phyloP scores from a whole-genome alignment of 2,888 invertebrate species.

The Nyleta sp. region DNA sequence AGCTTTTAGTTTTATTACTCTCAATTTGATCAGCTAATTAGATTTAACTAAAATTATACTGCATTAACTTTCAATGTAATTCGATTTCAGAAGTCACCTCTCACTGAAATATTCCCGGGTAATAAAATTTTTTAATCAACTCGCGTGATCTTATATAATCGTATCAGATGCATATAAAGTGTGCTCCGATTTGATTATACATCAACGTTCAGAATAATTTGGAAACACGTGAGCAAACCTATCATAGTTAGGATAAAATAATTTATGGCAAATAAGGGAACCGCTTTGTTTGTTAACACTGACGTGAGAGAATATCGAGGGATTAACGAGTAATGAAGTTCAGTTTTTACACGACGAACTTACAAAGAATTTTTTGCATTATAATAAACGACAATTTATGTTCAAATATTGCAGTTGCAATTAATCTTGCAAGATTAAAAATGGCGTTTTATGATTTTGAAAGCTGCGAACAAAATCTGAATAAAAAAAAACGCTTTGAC shows the following conservation, averaged over 20 bases:
- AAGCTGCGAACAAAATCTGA: slow-evolving; percentile 4
- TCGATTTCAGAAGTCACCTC: slow-evolving; percentile 30
- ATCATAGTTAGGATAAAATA: background rate
- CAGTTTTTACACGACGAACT: too few species aligned
- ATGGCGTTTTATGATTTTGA: background rate
- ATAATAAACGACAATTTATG: too few species aligned
- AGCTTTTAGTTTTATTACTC: slow-evolving; percentile 50
- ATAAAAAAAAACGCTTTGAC: slow-evolving; percentile 8
- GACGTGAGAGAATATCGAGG: too few species aligned
- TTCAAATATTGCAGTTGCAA: background rate
- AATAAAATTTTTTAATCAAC: slow-evolving; percentile 34
- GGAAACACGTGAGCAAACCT: background rate
- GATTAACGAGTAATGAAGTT: background rate
- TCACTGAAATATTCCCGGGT: slow-evolving; percentile 21
- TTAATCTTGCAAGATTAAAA: background rate
- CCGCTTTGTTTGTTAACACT: background rate
- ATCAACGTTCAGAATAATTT: slow-evolving; percentile 17
- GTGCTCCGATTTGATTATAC: slow-evolving; percentile 1
- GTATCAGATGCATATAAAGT: slow-evolving; percentile 27
- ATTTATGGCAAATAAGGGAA: background rate
- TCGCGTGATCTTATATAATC: slow-evolving; percentile 17
- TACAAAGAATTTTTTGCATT: too few species aligned
- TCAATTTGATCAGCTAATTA: slow-evolving; percentile 53
- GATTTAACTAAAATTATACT: slow-evolving; percentile 43
- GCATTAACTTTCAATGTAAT: slow-evolving; percentile 47